Evolutionary conservation across 2,888 invertebrate species (phyloP).

Genomic region (Nymphalis c-album): DNA sequence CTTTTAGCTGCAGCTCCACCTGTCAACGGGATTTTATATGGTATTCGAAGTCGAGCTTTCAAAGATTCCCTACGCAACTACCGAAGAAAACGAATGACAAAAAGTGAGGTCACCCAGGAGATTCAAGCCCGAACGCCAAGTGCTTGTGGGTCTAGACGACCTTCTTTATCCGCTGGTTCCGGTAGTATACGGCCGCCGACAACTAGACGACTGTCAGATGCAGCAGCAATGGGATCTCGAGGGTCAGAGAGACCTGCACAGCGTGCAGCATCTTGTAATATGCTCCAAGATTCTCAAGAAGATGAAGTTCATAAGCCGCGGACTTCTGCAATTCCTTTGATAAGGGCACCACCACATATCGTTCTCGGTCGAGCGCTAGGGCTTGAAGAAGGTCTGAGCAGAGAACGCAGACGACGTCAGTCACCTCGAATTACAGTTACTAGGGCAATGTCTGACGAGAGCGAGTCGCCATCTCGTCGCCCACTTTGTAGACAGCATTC

Average conservation of each 20-base stretch:
- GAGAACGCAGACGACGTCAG: constrained; percentile 70
- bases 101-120: constrained; percentile 89
- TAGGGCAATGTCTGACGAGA: constrained; percentile 87
- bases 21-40: constrained; percentile 89
- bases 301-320: constrained; percentile 65
- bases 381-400: constrained; percentile 65
- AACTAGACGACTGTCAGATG: constrained; percentile 70
- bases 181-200: constrained; percentile 72
- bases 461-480: constrained; percentile 80
- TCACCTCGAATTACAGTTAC: constrained; percentile 88
- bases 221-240: constrained; percentile 70
- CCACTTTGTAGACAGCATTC: constrained; percentile 76
- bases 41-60: constrained; percentile 86
- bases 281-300: constrained; percentile 83
- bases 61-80: constrained; percentile 88
- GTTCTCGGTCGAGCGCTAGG: constrained; percentile 83
- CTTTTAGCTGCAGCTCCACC: constrained; percentile 86
- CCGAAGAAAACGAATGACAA: constrained; percentile 88
- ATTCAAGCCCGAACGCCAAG: constrained; percentile 91
- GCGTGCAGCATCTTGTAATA: constrained; percentile 86
- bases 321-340: constrained; percentile 71
- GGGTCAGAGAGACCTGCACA: constrained; percentile 75
- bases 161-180: constrained; percentile 84
- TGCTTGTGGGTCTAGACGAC: constrained; percentile 87
- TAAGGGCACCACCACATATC: constrained; percentile 81